A percentile compares a stretch with the other conserved stretches of the same genome.
These are phyloP conservation scores for Alauda arvensis DNA, from an alignment of 2,797 vertebrate genomes.

Conservation along the genomic window DNA sequence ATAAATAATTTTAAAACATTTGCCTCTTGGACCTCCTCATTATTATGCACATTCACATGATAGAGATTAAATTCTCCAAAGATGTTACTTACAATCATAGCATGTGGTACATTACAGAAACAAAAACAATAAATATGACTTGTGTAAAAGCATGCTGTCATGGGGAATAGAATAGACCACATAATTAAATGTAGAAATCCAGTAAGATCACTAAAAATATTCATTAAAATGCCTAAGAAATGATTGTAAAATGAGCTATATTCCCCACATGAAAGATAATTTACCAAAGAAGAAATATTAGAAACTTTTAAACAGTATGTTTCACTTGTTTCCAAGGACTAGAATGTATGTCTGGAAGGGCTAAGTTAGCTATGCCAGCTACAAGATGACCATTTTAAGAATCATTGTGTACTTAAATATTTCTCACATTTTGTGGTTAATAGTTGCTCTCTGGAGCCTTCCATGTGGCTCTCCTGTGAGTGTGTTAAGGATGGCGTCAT, in stretches of 20 bases:
- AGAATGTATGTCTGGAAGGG: not conserved
- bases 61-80: not conserved
- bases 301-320: not conserved
- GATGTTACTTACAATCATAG: not conserved
- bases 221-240: not conserved
- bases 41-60: not conserved
- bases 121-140: not conserved
- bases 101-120: not conserved
- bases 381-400: not conserved
- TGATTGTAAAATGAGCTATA: not conserved
- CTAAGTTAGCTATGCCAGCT: not conserved
- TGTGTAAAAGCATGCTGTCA: not conserved
- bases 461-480: not conserved
- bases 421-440: not conserved
- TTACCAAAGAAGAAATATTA: not conserved
- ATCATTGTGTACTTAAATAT: not conserved
- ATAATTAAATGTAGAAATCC: constrained; percentile 41
- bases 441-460: not conserved
- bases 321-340: not conserved
- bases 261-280: not conserved
- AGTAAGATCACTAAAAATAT: not conserved
- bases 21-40: not conserved
- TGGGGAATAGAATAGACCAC: not conserved
- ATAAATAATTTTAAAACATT: not conserved
- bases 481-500: not conserved